Base-by-base conservation (phyloP, 2,888 invertebrate species). In the Bellardia bayeri region DNA sequence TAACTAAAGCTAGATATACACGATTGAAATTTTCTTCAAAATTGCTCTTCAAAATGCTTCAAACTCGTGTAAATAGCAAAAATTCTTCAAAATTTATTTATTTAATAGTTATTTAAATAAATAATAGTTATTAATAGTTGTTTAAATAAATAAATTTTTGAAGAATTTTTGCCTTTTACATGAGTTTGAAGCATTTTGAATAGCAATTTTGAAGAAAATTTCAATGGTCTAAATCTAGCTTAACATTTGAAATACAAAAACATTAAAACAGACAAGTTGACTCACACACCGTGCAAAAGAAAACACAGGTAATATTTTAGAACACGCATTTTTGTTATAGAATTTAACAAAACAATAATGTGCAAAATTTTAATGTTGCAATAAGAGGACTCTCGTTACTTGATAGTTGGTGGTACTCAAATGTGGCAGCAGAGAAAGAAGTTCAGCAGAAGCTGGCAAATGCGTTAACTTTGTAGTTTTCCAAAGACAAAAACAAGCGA, bases 261-360 rank as follows among this genome's bases (percentile, higher is more conserved):
- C 40, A 64, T 23, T 40, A 64, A 2, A 11, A 6, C 6, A 5
- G 61, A 14, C 54, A 9, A 40, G 7, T 33, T 40, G 54, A 8
- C 30, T 6, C 11, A 23, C 64, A 23, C 14, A n/a, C 3, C 42
- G 6, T 3, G n/a, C 6, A 0, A n/a, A 9, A 64, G 16, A 42
- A 37, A 16, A 64, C 30, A 42, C 11, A 7, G 16, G 23, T 66
- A 23, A 66, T 5, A 9, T 23, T 23, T 30, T 14, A 1, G 66
- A 40, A 40, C 56, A 72, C 42, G 16, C 42, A 56, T 72, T 76
- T 23, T 54, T 33, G 45, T 82, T 69, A 76, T 61, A 23, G 61
- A 75, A 51, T 68, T 75, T 49, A 72, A 84, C 64, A 72, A 0
- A 72, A 66, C 78, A 79, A 61, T 61, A 54, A 74, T 80, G 51